Base-by-base conservation (phyloP, 2,113 vertebrate genomes). In the Grus americana region DNA sequence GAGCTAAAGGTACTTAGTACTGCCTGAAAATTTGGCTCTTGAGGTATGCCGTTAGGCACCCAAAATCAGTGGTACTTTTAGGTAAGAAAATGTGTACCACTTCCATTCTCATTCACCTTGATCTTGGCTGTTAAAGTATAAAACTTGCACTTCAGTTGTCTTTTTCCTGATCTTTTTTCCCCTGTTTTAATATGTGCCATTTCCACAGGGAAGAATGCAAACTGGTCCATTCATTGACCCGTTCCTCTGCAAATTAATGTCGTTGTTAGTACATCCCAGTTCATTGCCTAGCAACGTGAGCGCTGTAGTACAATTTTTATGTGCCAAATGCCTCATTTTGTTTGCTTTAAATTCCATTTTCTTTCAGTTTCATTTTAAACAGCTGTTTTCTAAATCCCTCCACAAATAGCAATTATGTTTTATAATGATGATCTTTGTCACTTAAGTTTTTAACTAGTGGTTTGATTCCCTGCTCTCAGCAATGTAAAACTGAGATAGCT, bases 331-430 rank as follows among this genome's bases (percentile, higher is more conserved):
- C 82, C 79, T 95, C 68, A 36, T 75, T 96, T 85, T 94, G 73
- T 93, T 96, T 93, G 95, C 92, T 93, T 93, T 80, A 89, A 93
- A 75, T 89, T 86, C 52, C 2, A 10, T 86, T 96, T 96, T 83
- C 63, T 80, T 87, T 75, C 80, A n/a, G 83, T 92, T 95, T 92
- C 83, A 88, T 94, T 92, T 95, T 91, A 84, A 96, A 75, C 86
- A 92, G 82, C 86, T 96, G 86, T 91, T 95, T 91, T 91, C 79
- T 65, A 89, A 92, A 93, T 86, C 73, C 40, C 24, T 91, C 19
- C 44, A 72, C 62, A 94, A 93, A 80, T 72, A 87, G 91, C 65
- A 87, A 94, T 97, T 93, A 92, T 11, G 13, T 92, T 90, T 96
- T 91, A 89, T 91, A 92, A 91, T 59, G 11, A 88, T 86, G 55